Conservation (phyloP, 2,888 invertebrate species). For the Lobophora halterata region DNA sequence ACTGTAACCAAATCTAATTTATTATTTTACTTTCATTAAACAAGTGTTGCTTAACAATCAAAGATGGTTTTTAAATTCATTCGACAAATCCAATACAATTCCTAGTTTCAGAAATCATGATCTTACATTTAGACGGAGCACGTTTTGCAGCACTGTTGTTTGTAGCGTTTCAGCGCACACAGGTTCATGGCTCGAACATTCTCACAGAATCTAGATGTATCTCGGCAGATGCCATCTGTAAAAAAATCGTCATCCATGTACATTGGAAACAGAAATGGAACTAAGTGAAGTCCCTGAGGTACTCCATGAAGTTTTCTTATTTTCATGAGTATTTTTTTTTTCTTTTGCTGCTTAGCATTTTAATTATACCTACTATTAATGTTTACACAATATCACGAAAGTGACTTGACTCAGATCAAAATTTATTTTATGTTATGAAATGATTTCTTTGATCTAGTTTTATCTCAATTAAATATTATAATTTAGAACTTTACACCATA, state of each 20-base stretch:
- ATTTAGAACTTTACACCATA: too few relatives aligned
- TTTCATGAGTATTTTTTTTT: too few relatives aligned
- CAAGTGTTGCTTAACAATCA: neutral
- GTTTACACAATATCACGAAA: too few relatives aligned
- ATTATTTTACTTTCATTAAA: too few relatives aligned
- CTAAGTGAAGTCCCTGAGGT: constrained; percentile 1
- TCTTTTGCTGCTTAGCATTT: too few relatives aligned
- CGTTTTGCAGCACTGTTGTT: constrained; percentile 93
- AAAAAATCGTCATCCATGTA: constrained; percentile 1
- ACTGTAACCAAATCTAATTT: too few relatives aligned
- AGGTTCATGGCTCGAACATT: constrained; percentile 93
- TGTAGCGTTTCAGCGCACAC: constrained; percentile 91
- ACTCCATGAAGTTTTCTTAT: neutral
- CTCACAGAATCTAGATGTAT: constrained; percentile 91
- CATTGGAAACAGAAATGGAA: neutral
- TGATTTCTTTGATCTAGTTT: too few relatives aligned
- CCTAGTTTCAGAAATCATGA: constrained; percentile 6
- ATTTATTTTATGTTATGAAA: too few relatives aligned
- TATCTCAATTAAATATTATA: too few relatives aligned
- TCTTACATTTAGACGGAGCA: constrained; percentile 75
- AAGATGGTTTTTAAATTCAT: constrained; percentile 1
- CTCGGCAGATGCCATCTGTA: constrained; percentile 86
- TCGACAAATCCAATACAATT: constrained; percentile 23
- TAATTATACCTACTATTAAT: too few relatives aligned
- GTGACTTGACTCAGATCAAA: neutral